Percentiles rank a stretch among this genome's conserved stretches.
These are phyloP conservation scores for Polypterus senegalus DNA, from an alignment of 2,113 vertebrate species.

Conservation along the genomic window DNA sequence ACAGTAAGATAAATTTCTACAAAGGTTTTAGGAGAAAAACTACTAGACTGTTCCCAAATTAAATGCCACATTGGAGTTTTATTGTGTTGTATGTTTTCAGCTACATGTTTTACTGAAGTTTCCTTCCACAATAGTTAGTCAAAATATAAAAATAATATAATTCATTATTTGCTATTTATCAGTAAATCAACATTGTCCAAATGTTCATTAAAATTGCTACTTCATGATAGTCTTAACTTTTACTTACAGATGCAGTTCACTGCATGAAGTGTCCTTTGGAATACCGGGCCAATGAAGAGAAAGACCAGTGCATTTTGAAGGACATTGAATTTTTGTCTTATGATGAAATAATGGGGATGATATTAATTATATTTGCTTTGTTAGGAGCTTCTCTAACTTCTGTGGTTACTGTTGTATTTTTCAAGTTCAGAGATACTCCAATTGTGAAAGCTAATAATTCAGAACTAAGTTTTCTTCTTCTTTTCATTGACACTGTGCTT, in stretches of 20 bases:
- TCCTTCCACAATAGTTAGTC: no score
- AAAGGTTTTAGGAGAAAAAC: no score
- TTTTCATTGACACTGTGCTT: constrained; percentile 11
- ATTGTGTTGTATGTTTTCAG: no score
- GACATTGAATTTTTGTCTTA: constrained; percentile 12
- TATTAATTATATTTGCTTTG: background rate
- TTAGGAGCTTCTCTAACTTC: background rate
- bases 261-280: constrained; percentile 9
- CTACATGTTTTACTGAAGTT: no score
- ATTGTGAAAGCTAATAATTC: constrained; percentile 7
- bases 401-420: background rate
- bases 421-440: constrained; percentile 3
- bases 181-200: no score
- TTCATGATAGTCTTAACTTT: no score
- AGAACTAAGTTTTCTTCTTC: constrained; percentile 13
- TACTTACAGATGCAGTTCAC: constrained; percentile 1
- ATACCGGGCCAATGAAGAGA: constrained; percentile 12
- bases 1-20: no score
- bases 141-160: no score
- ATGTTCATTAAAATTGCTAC: no score
- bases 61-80: no score
- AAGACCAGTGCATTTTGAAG: constrained; percentile 8
- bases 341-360: constrained; percentile 4
- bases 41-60: no score
- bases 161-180: no score